These are phyloP conservation scores for Etheostoma nigrum DNA, from an alignment of 2,797 vertebrate genomes.

Conservation along the genomic window DNA sequence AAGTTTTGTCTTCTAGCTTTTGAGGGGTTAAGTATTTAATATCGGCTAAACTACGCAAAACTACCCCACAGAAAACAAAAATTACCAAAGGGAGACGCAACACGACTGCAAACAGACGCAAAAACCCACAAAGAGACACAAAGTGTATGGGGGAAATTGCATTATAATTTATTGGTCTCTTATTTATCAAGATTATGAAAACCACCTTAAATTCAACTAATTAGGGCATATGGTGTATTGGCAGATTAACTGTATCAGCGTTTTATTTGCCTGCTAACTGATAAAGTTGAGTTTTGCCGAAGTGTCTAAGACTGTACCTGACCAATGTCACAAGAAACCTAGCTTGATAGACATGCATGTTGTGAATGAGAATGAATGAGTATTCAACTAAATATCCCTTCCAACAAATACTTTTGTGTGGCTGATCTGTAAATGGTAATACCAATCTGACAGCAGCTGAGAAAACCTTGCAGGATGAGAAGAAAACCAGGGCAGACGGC, in stretches of 20 bases:
- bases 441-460: slow-evolving; percentile 43
- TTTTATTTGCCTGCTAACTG: too few species aligned
- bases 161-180: too few species aligned
- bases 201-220: slow-evolving; percentile 21
- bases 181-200: background rate
- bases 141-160: too few species aligned
- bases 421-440: slow-evolving; percentile 30
- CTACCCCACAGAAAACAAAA: too few species aligned
- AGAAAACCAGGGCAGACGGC: slow-evolving; percentile 35
- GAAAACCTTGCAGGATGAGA: slow-evolving; percentile 33
- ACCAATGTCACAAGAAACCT: slow-evolving; percentile 12
- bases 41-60: too few species aligned
- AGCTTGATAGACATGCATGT: background rate
- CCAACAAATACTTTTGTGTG: slow-evolving; percentile 11
- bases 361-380: slow-evolving; percentile 4
- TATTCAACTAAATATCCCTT: slow-evolving; percentile 4
- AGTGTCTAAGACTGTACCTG: slow-evolving; percentile 22
- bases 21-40: too few species aligned
- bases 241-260: too few species aligned
- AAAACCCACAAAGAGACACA: too few species aligned
- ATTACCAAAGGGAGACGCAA: too few species aligned
- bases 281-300: background rate
- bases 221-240: too few species aligned
- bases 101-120: too few species aligned
- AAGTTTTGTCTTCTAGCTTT: too few species aligned